phyloP scores from a whole-genome alignment of 2,888 invertebrate species.

The Leptinotarsa juncta region DNA sequence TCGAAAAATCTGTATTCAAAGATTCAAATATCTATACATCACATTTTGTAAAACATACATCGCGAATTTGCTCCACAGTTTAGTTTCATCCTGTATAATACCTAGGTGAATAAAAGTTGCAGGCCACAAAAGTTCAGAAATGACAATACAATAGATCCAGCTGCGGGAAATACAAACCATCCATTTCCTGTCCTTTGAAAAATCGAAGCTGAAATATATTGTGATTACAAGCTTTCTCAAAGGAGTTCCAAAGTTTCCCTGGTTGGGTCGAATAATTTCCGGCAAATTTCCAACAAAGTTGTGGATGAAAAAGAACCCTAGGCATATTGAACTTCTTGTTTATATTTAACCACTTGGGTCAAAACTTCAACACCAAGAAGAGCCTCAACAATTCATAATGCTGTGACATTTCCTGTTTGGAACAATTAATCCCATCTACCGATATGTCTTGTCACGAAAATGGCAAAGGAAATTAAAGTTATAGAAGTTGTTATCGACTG shows the following conservation, averaged over 20 bases:
- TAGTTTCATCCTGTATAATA: too few species aligned
- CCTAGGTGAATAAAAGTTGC: too few species aligned
- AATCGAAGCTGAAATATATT: neutral
- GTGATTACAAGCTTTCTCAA: neutral
- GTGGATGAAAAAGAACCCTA: neutral
- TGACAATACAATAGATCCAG: neutral
- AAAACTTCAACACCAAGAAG: neutral
- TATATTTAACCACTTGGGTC: neutral
- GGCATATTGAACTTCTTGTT: slow-evolving; percentile 10
- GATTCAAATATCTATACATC: too few species aligned
- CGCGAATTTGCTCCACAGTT: too few species aligned
- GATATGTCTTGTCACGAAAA: neutral
- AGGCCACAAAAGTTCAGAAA: neutral
- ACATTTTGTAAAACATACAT: too few species aligned
- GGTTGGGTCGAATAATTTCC: neutral
- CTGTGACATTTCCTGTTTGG: neutral
- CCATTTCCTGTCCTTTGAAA: neutral
- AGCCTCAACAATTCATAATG: neutral
- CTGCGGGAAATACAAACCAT: neutral
- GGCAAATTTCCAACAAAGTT: neutral
- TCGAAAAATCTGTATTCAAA: too few species aligned
- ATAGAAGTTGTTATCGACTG: neutral
- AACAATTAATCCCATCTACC: neutral
- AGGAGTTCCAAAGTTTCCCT: neutral
- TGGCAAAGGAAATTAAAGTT: neutral